A percentile compares a stretch with the other conserved stretches of the same genome.
Conservation (phyloP, 1,140 invertebrate genomes). For the Marisa cornuarietis region DNA sequence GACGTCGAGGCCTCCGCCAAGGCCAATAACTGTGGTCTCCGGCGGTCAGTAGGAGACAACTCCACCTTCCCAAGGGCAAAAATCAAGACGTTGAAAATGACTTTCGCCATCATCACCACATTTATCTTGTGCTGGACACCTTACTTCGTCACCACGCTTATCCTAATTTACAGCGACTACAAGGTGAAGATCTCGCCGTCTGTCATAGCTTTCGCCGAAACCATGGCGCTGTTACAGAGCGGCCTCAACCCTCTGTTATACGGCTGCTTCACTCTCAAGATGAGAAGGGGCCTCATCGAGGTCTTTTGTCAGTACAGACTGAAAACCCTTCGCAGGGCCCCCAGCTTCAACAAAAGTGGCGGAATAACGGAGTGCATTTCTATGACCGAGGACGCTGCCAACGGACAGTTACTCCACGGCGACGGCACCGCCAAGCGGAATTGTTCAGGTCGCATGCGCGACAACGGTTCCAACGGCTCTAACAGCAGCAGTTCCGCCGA, state of each 20-base stretch:
- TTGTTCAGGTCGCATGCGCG: constrained; percentile 18
- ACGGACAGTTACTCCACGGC: neutral
- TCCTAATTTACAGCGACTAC: constrained; percentile 67
- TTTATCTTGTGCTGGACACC: constrained; percentile 68
- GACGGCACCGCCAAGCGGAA: constrained; percentile 8
- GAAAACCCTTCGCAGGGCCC: constrained; percentile 13
- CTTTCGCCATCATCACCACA: constrained; percentile 64
- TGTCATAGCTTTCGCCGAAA: constrained; percentile 63
- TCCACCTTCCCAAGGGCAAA: constrained; percentile 64
- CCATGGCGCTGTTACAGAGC: constrained; percentile 66
- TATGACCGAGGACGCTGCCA: constrained; percentile 23
- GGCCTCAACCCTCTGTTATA: constrained; percentile 67
- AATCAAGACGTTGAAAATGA: constrained; percentile 68
- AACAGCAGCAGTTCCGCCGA: constrained; percentile 35
- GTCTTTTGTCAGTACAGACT: constrained; percentile 44
- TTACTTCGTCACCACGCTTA: constrained; percentile 65
- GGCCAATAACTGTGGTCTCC: constrained; percentile 14
- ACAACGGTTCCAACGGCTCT: constrained; percentile 29
- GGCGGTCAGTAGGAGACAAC: constrained; percentile 30
- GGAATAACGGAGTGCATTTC: constrained; percentile 28
- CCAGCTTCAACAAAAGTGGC: constrained; percentile 22
- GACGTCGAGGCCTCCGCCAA: constrained; percentile 23
- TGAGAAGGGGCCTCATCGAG: constrained; percentile 51
- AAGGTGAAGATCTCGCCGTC: constrained; percentile 57
- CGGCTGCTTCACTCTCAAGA: constrained; percentile 66